Evolutionary conservation across 2,888 invertebrate species (phyloP).

Genomic region (Biston betularia): DNA sequence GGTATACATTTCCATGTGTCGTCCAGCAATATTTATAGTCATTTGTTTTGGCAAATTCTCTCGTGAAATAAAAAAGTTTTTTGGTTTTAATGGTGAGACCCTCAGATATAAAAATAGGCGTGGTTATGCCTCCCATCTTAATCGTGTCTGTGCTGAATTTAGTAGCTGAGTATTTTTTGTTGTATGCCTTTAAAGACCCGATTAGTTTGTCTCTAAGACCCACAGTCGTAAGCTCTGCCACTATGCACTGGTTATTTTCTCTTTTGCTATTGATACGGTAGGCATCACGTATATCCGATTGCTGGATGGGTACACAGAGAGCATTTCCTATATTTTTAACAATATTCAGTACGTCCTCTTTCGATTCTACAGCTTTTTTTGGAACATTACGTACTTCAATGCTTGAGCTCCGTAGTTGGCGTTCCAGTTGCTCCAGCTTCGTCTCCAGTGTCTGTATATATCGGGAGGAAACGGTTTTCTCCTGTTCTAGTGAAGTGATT

Average conservation of each 20-base stretch:
- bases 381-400: conserved; percentile 13
- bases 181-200: conserved; percentile 2
- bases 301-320: background rate
- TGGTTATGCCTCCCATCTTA: background rate
- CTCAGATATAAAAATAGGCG: background rate
- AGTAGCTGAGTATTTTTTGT: background rate
- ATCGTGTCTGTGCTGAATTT: conserved; percentile 1
- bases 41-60: too few relatives aligned
- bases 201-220: background rate
- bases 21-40: too few relatives aligned
- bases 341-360: conserved; percentile 4
- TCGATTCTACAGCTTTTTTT: conserved; percentile 6
- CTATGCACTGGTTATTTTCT: conserved; percentile 5
- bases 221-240: conserved; percentile 9
- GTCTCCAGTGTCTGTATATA: background rate
- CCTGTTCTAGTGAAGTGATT: conserved; percentile 4
- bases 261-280: conserved; percentile 16
- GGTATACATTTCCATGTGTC: too few relatives aligned
- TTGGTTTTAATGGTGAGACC: background rate
- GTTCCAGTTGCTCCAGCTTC: background rate
- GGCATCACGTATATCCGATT: background rate
- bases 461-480: background rate
- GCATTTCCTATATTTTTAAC: background rate
- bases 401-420: background rate
- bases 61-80: too few relatives aligned